These are phyloP conservation scores for Elymnias hypermnestra DNA, from an alignment of 1,140 invertebrate genomes.

Conservation along the genomic window DNA sequence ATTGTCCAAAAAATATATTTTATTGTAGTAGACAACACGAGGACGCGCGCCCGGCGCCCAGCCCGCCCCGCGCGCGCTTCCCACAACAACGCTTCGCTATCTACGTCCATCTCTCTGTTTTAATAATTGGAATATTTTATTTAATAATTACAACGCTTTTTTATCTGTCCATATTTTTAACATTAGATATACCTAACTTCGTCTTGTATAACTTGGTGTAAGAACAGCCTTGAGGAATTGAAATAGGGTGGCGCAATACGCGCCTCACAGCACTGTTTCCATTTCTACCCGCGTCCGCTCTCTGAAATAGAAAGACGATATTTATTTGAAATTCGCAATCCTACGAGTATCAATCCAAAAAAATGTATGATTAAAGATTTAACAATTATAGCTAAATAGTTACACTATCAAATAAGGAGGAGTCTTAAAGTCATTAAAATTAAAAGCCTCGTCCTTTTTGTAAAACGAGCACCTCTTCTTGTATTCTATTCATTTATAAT, in stretches of 20 bases:
- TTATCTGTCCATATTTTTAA: slow-evolving; percentile 73
- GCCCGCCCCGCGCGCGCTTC: slow-evolving; percentile 67
- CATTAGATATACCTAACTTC: slow-evolving; percentile 74
- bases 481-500: too few relatives aligned
- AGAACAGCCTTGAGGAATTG: slow-evolving; percentile 75
- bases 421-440: too few relatives aligned
- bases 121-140: slow-evolving; percentile 78
- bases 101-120: slow-evolving; percentile 70
- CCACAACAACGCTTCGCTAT: slow-evolving; percentile 73
- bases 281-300: slow-evolving; percentile 83
- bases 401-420: too few relatives aligned
- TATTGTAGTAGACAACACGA: slow-evolving; percentile 74
- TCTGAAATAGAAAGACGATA: too few relatives aligned
- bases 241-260: slow-evolving; percentile 69
- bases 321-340: neutral
- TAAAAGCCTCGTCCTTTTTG: too few relatives aligned
- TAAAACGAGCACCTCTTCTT: too few relatives aligned
- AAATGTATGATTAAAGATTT: too few relatives aligned
- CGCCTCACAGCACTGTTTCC: slow-evolving; percentile 91
- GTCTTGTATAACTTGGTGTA: slow-evolving; percentile 76
- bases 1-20: slow-evolving; percentile 76
- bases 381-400: too few relatives aligned
- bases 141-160: slow-evolving; percentile 77
- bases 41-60: slow-evolving; percentile 67
- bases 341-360: too few relatives aligned